phyloP scores from a whole-genome alignment of 92 coral and sea anemone species.

The Paragorgia papillata region DNA sequence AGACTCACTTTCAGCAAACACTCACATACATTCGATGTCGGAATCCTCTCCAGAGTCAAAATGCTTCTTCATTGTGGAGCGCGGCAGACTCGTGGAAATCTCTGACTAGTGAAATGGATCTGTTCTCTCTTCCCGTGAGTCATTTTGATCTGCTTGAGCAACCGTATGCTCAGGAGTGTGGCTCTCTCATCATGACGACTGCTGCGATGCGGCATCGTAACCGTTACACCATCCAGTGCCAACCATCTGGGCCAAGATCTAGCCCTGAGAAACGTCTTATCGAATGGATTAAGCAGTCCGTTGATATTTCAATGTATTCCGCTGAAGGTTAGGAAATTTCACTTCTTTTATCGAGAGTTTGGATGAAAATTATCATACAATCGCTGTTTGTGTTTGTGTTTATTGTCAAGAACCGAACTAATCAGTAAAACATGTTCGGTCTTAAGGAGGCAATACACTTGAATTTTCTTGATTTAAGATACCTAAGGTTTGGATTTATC shows the following conservation, averaged over 20 bases:
- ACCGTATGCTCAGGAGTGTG: constrained; percentile 60
- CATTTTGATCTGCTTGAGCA: constrained; percentile 68
- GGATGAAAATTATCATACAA: no score
- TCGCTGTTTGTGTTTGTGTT: no score
- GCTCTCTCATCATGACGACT: constrained; percentile 64
- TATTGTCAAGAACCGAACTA: no score
- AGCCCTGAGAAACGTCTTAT: constrained; percentile 1
- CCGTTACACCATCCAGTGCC: constrained; percentile 11
- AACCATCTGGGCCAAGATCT: constrained; percentile 7
- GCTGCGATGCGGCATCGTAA: constrained; percentile 53
- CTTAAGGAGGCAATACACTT: no score
- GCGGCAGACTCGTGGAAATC: constrained; percentile 62
- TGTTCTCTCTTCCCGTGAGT: constrained; percentile 64
- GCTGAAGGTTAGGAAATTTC: not conserved
- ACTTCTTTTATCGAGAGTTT: no score
- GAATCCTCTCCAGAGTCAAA: constrained; percentile 42
- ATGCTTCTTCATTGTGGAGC: constrained; percentile 10
- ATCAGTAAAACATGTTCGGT: no score
- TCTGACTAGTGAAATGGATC: constrained; percentile 56
- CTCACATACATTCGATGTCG: constrained; percentile 57
- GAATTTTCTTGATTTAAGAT: no score
- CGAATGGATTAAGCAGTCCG: not conserved
- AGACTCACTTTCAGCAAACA: constrained; percentile 64
- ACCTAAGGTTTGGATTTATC: no score
- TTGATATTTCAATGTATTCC: constrained; percentile 7